Evolutionary conservation across 2,113 vertebrate genomes (phyloP), one percentile per base, ranked within the genome.

Genomic region (Dicerorhinus sumatrensis): DNA sequence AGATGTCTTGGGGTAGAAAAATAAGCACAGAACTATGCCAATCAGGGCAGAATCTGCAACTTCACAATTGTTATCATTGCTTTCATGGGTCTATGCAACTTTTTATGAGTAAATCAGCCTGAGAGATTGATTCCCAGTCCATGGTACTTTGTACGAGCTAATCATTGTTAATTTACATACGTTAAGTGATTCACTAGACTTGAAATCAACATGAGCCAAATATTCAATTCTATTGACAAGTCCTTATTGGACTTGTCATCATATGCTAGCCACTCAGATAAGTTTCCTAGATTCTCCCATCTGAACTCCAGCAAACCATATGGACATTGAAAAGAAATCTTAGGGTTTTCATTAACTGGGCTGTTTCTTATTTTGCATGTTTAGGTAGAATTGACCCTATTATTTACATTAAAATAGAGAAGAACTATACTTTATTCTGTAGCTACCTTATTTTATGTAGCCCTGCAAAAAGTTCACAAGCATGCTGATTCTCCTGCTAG

Each of bases 371-470:
- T 85, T 94, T 82, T 82, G 46, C 17, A 42, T 96, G 29, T 56
- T 81, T 96, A 42, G 75, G 29, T 79, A 82, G 18, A 82, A 73
- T 89, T 77, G 17, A 83, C 95, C n/a, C 62, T 73, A 20, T 86
- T 54, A 36, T 56, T 2, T 39, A 89, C 8, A 36, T 87, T 95
- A 81, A 88, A 83, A 56, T 70, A 75, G 6, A 86, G 51, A 36
- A 76, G 0, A 72, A 85, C 20, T 54, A 21, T 69, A 76, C 3
- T 94, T 84, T 90, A 94, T 76, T 56, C 48, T 91, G 9, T n/a
- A 91, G 25, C 31, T 70, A 76, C 5, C 80, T 82, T 88, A 33
- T 89, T 93, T 95, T 76, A 75, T 82, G 20, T 93, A 23, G 7
- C 14, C 69, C 21, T 89, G 18, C 12, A 39, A 67, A 79, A 87